phyloP scores from a whole-genome alignment of 2,888 invertebrate species.

The Drosophila stalkeri region DNA sequence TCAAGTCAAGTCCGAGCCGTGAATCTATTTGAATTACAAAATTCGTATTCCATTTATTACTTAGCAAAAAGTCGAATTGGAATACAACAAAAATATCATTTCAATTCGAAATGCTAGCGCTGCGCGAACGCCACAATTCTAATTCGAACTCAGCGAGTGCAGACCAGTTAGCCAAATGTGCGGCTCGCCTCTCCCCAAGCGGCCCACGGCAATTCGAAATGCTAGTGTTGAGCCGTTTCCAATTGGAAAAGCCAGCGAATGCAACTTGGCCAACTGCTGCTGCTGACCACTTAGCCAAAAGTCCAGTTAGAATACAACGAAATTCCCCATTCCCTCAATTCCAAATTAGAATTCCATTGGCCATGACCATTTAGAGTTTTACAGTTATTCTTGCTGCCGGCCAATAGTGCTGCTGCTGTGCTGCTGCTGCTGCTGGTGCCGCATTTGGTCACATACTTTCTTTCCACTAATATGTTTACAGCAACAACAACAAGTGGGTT shows the following conservation, averaged over 20 bases:
- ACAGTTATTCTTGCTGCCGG: constrained; percentile 14
- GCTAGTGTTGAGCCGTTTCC: background rate
- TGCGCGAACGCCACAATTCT: background rate
- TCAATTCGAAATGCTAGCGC: background rate
- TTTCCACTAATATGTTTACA: constrained; percentile 62
- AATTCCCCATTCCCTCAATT: background rate
- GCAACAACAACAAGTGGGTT: constrained; percentile 47
- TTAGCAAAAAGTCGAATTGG: background rate
- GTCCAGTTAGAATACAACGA: background rate
- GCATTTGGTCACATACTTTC: constrained; percentile 69
- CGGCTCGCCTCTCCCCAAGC: background rate
- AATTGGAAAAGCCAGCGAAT: constrained; percentile 3
- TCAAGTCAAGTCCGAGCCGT: background rate
- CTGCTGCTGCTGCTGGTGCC: background rate
- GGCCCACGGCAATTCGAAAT: background rate
- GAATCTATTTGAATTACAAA: too few species aligned
- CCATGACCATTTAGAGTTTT: constrained; percentile 23
- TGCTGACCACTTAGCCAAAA: background rate
- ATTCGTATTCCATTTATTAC: background rate
- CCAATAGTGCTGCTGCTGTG: constrained; percentile 1
- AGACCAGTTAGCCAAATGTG: background rate
- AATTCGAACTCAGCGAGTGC: background rate
- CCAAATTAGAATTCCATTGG: constrained; percentile 9
- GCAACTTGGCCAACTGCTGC: background rate
- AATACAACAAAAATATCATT: background rate